Percentiles rank a stretch among this genome's conserved stretches.
Evolutionary conservation across 2,888 invertebrate genomes (phyloP).

Genomic region (Megastigmus dorsalis): DNA sequence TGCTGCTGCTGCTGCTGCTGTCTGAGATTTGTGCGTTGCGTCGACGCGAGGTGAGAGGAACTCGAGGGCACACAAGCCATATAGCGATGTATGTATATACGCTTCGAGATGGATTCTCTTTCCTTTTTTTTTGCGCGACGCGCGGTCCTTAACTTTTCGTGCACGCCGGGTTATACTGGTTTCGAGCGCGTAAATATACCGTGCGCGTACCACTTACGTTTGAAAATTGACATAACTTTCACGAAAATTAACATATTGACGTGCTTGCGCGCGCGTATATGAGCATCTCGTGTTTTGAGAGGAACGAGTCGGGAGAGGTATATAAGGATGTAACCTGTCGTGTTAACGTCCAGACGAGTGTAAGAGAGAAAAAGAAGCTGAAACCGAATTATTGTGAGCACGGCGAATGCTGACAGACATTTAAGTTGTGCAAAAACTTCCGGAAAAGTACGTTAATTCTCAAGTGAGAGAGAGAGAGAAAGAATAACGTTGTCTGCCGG

Average conservation of each 20-base stretch:
- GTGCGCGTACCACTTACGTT: conserved; percentile 8
- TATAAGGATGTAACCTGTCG: conserved; percentile 18
- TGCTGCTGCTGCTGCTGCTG: too few relatives aligned
- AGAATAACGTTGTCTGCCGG: too few relatives aligned
- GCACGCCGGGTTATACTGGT: too few relatives aligned
- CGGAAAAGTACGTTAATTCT: too few relatives aligned
- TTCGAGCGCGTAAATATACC: not conserved
- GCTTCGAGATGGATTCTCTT: conserved; percentile 12
- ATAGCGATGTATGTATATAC: too few relatives aligned
- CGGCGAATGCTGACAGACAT: too few relatives aligned
- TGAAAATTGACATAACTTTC: conserved; percentile 45
- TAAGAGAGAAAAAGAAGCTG: too few relatives aligned
- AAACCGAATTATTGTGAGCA: too few relatives aligned
- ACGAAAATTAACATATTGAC: conserved; percentile 36
- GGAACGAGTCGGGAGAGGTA: not conserved
- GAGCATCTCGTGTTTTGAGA: too few relatives aligned
- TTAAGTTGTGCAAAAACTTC: too few relatives aligned
- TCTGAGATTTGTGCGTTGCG: not conserved
- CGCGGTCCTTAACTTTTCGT: not conserved
- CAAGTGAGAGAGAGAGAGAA: too few relatives aligned
- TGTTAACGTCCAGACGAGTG: conserved; percentile 23
- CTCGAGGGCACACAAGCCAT: not conserved
- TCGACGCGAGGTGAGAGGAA: not conserved
- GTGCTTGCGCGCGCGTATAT: not conserved
- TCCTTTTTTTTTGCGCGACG: conserved; percentile 24